Percentiles rank a stretch among this genome's conserved stretches.
Conservation (phyloP, 2,113 vertebrate species). For the Progne subis region DNA sequence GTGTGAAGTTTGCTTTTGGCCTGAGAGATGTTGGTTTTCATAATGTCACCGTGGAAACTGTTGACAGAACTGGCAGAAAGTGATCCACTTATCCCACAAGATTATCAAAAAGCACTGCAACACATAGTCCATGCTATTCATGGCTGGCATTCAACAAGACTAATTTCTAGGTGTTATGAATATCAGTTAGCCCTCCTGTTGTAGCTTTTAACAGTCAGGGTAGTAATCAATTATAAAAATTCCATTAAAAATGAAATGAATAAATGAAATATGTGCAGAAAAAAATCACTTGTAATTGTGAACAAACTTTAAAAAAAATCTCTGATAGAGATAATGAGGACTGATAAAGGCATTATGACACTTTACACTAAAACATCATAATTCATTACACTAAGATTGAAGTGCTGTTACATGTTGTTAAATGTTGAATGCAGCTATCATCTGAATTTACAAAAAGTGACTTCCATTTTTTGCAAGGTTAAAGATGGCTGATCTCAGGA, state of each 20-base stretch:
- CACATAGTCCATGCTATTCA: neutral
- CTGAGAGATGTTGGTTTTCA: constrained; percentile 26
- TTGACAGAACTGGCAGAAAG: constrained; percentile 15
- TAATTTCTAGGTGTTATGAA: neutral
- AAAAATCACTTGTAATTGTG: neutral
- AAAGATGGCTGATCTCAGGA: neutral
- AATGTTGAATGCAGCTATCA: neutral
- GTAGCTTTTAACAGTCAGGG: neutral
- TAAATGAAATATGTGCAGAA: neutral
- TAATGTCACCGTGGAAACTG: neutral
- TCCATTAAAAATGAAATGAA: neutral
- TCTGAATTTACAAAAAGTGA: neutral
- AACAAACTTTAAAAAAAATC: neutral
- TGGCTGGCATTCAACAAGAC: neutral
- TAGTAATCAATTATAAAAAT: neutral
- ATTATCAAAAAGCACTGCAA: neutral
- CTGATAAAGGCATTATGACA: neutral
- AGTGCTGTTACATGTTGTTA: neutral
- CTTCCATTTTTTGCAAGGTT: neutral
- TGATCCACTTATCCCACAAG: neutral
- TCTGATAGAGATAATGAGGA: neutral
- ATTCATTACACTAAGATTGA: neutral
- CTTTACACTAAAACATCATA: neutral
- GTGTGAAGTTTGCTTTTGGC: constrained; percentile 23
- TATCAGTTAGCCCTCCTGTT: neutral